Evolutionary conservation across 2,888 invertebrate species (phyloP).

Genomic region (Ectemnius continuus): DNA sequence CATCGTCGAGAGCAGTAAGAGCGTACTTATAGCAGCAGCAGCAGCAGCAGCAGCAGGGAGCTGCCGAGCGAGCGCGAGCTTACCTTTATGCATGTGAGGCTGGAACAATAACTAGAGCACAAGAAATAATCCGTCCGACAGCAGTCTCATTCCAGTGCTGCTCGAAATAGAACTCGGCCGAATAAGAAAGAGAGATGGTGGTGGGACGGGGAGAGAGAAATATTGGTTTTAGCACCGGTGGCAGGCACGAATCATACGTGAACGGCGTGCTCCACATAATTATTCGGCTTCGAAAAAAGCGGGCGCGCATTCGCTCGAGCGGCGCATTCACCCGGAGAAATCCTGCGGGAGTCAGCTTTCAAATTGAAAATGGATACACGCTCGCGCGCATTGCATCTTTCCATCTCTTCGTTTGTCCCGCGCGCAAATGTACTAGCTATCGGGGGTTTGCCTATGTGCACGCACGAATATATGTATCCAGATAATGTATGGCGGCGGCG

Average conservation of each 20-base stretch:
- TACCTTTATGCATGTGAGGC: too few species aligned
- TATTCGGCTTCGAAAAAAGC: neutral
- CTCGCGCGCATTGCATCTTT: constrained; percentile 18
- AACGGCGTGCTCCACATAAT: neutral
- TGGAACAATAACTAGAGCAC: too few species aligned
- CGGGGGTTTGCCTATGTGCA: too few species aligned
- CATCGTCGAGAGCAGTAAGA: constrained; percentile 25
- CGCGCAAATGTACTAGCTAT: constrained; percentile 34
- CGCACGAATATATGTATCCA: too few species aligned
- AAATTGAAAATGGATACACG: constrained; percentile 29
- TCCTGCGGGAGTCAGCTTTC: constrained; percentile 11
- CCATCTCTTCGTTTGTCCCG: constrained; percentile 9
- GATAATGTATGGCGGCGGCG: constrained; percentile 48
- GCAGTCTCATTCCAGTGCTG: neutral
- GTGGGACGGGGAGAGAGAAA: too few species aligned
- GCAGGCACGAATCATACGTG: too few species aligned
- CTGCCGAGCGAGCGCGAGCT: constrained; percentile 5
- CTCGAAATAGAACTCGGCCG: too few species aligned
- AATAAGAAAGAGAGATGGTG: too few species aligned
- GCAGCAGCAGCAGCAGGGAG: neutral
- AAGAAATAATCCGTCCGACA: too few species aligned
- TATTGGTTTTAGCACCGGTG: too few species aligned
- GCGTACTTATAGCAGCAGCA: constrained; percentile 5
- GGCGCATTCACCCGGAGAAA: constrained; percentile 2
- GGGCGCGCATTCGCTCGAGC: neutral